Evolutionary conservation across 2,797 vertebrate genomes (phyloP).

Genomic region (Nothura maculosa): DNA sequence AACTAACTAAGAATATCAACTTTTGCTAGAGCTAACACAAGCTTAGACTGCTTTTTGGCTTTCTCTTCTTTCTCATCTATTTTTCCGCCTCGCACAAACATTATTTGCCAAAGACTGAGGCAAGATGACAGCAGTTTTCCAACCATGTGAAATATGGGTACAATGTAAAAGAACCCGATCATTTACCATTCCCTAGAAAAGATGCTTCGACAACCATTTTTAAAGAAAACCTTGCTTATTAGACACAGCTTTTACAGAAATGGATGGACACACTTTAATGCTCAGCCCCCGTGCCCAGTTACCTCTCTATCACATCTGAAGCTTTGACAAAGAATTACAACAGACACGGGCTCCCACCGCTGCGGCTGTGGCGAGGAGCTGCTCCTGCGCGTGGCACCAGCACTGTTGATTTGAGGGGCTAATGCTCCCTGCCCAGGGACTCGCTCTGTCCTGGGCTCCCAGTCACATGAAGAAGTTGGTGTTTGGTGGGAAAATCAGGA

Average conservation of each 20-base stretch:
- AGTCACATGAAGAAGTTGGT: not conserved
- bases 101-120: not conserved
- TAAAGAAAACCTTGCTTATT: not conserved
- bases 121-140: not conserved
- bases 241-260: not conserved
- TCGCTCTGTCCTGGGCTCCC: not conserved
- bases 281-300: not conserved
- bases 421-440: not conserved
- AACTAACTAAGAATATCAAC: not conserved
- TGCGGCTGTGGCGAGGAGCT: not conserved
- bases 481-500: not conserved
- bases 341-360: rapidly evolving
- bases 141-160: not conserved
- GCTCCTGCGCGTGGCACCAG: not conserved
- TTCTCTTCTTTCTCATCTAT: not conserved
- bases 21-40: not conserved
- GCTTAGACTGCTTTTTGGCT: not conserved
- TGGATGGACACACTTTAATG: not conserved
- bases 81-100: not conserved
- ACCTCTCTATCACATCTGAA: not conserved
- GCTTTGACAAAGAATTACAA: not conserved
- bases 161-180: not conserved
- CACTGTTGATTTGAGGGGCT: rapidly evolving
- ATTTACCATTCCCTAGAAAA: not conserved
- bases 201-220: not conserved